Evolutionary conservation across 2,888 invertebrate species (phyloP), one percentile per base, ranked within the genome.

Genomic region (Thereva unica): DNA sequence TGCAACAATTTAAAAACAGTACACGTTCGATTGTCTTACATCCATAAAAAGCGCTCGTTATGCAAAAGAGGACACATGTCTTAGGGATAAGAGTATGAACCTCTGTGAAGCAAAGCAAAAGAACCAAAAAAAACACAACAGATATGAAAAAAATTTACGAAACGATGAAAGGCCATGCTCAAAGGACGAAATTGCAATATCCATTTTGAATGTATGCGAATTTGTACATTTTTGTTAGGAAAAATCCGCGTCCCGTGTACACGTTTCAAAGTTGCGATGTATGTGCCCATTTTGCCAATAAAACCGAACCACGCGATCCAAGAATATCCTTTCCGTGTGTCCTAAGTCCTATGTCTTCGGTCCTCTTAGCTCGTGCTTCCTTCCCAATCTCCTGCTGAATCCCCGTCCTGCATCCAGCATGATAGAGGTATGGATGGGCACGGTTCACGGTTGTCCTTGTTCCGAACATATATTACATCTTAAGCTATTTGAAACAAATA

Each of bases 401-500:
- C 55, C 23, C 55, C 23, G 47, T 12, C 47, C 40, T 53, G 50
- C 34, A 55, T 23, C 10, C 10, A 45, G 56, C 61, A 64, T 64
- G 59, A 59, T 64, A 56, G 9, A 64, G 63, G 63, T 52, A n/a
- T 37, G 47, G 56, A n/a, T 9, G 55, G 55, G 55, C 40, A 38
- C 56, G 10, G 37, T 38, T 41, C 10, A 50, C 61, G 57, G 38
- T 50, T 37, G 55, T 54, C 68, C 53, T 67, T 68, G 68, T 61
- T 37, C 57, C 57, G 53, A 67, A 64, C 67, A 69, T 65, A 67
- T 69, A 67, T 69, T 69, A 67, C 67, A 65, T 64, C 55, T 69
- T 67, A 69, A 69, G 67, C 69, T 69, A 69, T 69, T 69, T 65
- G 69, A 69, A 67, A 69, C 69, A 69, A 69, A 69, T 69, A 69